Evolutionary conservation across 2,888 invertebrate genomes (phyloP), one percentile per base, ranked within the genome.

Genomic region (Lacanobia oleracea): DNA sequence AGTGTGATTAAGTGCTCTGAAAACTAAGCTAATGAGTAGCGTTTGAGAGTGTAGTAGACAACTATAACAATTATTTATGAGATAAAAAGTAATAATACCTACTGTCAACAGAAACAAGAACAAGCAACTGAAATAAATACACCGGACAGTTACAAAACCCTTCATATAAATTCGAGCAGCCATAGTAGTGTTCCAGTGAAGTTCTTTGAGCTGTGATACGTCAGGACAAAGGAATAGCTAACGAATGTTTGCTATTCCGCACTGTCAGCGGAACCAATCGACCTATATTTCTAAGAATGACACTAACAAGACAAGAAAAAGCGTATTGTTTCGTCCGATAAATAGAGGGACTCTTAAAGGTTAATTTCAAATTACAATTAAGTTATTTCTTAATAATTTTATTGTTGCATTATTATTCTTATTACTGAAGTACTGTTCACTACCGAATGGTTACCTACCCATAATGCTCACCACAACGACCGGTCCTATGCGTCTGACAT

Each of bases 201-300:
- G 67, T 76, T 72, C 23, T 54, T n/a, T 37, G 56, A 69, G 43
- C 69, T 74, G 66, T 77, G 77, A 79, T 72, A 80, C 74, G 56
- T 83, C 78, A 74, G 85, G 79, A 91, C 91, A 91, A 91, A 89
- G 90, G 88, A 86, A 88, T 87, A 85, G 81, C 88, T 90, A 91
- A 91, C 90, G 88, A 92, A 89, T 91, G 89, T 90, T 91, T 91
- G 87, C 89, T 78, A 86, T 87, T 86, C 85, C 76, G 75, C 75
- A 83, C 79, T 87, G 88, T 84, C 87, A 84, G 83, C 84, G 81
- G 77, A 71, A 88, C 77, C 84, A 86, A 86, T 86, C 80, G 85
- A 84, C 85, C 84, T 82, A 85, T 77, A 74, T 85, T 81, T 70
- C 67, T 77, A 65, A 77, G 86, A 77, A 85, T 71, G 72, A 37